Conservation (phyloP, 1,140 invertebrate genomes). For the Bombus vancouverensis region DNA sequence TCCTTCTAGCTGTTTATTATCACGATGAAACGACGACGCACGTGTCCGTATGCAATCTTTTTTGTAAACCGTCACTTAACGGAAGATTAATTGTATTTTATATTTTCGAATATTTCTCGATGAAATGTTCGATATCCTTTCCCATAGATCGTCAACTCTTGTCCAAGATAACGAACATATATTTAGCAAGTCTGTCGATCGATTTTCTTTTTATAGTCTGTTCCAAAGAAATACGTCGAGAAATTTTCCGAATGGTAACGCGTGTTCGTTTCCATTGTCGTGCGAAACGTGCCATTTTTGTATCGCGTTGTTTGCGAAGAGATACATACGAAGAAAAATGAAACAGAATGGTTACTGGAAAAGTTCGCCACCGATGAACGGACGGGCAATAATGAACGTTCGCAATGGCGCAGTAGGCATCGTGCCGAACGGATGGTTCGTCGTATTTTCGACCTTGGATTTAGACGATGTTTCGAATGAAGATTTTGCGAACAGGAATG, state of each 20-base stretch:
- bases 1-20: constrained; percentile 34
- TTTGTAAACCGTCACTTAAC: constrained; percentile 9
- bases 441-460: constrained; percentile 46
- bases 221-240: neutral
- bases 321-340: neutral
- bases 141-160: too few species aligned
- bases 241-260: neutral
- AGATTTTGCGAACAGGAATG: neutral
- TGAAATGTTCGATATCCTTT: neutral
- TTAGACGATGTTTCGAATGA: constrained; percentile 28
- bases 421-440: constrained; percentile 54
- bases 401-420: constrained; percentile 65
- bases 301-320: neutral
- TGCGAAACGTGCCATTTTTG: neutral
- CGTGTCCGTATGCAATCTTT: neutral
- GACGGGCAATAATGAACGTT: constrained; percentile 10
- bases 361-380: neutral
- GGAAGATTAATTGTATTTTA: neutral
- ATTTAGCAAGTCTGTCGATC: neutral
- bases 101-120: too few species aligned
- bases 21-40: constrained; percentile 20
- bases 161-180: neutral
- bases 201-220: neutral
- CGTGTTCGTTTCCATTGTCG: neutral
- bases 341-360: constrained; percentile 10